Base-by-base conservation (phyloP, 1,140 invertebrate genomes). In the Bombyx mori region DNA sequence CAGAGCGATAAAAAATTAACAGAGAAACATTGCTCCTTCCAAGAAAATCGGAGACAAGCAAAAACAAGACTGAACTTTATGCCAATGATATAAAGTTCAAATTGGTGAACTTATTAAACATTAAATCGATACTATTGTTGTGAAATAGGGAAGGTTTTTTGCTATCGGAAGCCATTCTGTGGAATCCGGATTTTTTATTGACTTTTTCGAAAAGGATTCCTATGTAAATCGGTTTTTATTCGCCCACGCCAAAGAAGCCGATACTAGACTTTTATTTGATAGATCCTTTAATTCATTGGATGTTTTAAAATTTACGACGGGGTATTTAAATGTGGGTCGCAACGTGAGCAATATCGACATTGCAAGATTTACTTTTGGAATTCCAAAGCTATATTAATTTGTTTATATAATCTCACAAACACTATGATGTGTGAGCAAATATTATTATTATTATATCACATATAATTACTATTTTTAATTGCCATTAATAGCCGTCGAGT, bases 171-270 rank as follows among this genome's bases (percentile, higher is more conserved):
- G 61, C 62, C 60, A 52, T 63, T 61, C 57, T 61, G 44, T 56
- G 55, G 52, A 54, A 62, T 63, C 57, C 52, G 54, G 61, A 66
- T 67, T 66, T 65, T 77, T 75, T 74, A 77, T 75, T 57, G 71
- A 65, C 60, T 52, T 3, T 55, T 51, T 60, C 59, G 69, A 74
- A 77, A 77, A 68, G 72, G 69, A 79, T 75, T 77, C 68, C 67
- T 63, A 73, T 75, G 68, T 74, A 52, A 35, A 35, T 35, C 26
- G 26, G 63, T 76, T 73, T 71, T 64, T 56, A 56, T 58, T 35
- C 26, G 26, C 26, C 50, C n/a, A 3, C 44, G 45, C 58, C 62
- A 75, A 75, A 72, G 66, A 69, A 55, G 63, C 73, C 70, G 71
- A 55, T 51, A 43, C 50, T 35, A 18, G 42, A 58, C 64, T 61